Conservation (phyloP, 2,797 vertebrate species). For the Hemitrygon akajei region DNA sequence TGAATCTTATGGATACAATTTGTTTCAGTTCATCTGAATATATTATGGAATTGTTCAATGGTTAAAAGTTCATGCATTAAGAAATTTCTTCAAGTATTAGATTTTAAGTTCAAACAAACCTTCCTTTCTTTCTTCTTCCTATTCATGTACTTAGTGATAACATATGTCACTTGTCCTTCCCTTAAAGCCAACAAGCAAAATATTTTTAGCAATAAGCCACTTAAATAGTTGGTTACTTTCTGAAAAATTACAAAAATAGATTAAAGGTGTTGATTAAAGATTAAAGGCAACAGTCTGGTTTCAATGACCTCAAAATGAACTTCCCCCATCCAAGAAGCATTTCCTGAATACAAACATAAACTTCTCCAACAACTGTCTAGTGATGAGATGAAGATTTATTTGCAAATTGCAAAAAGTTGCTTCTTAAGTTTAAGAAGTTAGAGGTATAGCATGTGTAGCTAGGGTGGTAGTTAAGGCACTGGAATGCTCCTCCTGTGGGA, state of each 20-base stretch:
- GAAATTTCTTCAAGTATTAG: neutral
- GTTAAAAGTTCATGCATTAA: neutral
- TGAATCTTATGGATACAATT: neutral
- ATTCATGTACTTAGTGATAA: neutral
- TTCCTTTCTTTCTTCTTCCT: neutral
- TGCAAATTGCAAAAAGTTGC: neutral
- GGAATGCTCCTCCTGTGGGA: too few relatives aligned
- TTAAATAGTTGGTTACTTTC: neutral
- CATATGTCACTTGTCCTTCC: neutral
- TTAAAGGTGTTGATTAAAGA: neutral
- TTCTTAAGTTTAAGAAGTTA: neutral
- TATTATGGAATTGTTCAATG: neutral
- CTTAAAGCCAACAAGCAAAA: neutral
- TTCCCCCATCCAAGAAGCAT: neutral
- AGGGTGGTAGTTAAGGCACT: too few relatives aligned
- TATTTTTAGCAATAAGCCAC: neutral
- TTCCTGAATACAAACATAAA: neutral
- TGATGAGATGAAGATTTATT: neutral
- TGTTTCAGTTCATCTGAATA: neutral
- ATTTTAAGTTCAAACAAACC: neutral
- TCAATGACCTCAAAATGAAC: neutral
- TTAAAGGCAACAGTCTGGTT: neutral
- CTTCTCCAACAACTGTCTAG: neutral
- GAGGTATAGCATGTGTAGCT: too few relatives aligned
- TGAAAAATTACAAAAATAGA: neutral